Evolutionary conservation across 2,888 invertebrate species (phyloP).

Genomic region (Cephus rjabovi): DNA sequence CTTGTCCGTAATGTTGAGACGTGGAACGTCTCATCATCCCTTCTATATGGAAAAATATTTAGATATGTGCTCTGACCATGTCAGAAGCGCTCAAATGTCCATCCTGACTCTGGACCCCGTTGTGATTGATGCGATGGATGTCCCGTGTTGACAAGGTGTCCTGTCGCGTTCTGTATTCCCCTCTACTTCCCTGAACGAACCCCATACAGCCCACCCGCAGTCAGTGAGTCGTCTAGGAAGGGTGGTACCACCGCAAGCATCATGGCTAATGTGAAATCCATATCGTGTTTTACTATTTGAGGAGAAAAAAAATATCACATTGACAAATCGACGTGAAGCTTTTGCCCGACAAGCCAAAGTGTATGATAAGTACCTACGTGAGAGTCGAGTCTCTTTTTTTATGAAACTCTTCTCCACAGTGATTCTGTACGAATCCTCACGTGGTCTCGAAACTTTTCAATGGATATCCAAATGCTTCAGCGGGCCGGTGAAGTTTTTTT

Average conservation of each 20-base stretch:
- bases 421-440: neutral
- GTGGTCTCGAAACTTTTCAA: neutral
- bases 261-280: constrained; percentile 52
- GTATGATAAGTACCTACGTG: neutral
- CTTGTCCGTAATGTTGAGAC: neutral
- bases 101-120: neutral
- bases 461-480: neutral
- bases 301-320: constrained; percentile 7
- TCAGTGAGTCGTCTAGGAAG: neutral
- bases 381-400: neutral
- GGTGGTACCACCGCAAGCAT: neutral
- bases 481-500: constrained; percentile 12
- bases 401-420: neutral
- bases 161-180: constrained; percentile 16
- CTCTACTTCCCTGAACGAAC: constrained; percentile 15
- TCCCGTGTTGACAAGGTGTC: constrained; percentile 28
- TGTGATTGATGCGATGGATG: constrained; percentile 25
- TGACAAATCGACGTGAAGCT: neutral
- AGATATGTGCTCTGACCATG: neutral
- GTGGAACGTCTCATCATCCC: neutral
- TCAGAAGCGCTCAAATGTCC: neutral
- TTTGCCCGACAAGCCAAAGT: neutral
- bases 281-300: constrained; percentile 36
- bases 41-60: neutral
- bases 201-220: neutral